Percentiles rank a stretch among this genome's conserved stretches.
phyloP scores from a whole-genome alignment of 1,140 invertebrate species.

The Trinorchestia longiramus region DNA sequence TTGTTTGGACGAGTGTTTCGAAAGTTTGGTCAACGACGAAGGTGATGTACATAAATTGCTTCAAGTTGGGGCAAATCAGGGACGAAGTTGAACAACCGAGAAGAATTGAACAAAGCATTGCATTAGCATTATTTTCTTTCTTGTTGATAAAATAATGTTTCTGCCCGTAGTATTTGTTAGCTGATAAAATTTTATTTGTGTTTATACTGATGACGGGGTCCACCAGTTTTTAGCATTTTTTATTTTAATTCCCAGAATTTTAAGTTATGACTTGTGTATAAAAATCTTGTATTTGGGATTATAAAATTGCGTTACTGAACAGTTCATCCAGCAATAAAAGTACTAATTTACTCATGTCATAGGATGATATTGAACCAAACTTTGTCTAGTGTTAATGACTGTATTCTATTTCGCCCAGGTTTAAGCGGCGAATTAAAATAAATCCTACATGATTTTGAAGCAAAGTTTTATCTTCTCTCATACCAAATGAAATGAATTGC shows the following conservation, averaged over 20 bases:
- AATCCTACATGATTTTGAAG: neutral
- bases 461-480: neutral
- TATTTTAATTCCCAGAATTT: no score
- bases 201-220: neutral
- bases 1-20: conserved; percentile 23
- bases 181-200: no score
- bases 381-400: no score
- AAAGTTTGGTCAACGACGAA: conserved; percentile 8
- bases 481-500: no score
- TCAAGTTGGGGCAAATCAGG: conserved; percentile 26
- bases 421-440: neutral
- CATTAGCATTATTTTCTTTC: neutral
- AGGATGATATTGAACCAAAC: no score
- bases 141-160: neutral
- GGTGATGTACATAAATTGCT: conserved; percentile 48
- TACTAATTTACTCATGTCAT: no score
- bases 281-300: no score
- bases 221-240: neutral
- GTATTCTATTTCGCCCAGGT: neutral
- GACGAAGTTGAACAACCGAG: neutral
- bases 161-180: neutral
- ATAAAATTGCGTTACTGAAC: no score
- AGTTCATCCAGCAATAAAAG: no score
- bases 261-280: no score
- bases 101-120: neutral